These are phyloP conservation scores for Phoxinus dragarum DNA, from an alignment of 2,797 vertebrate species.

Conservation along the genomic window DNA sequence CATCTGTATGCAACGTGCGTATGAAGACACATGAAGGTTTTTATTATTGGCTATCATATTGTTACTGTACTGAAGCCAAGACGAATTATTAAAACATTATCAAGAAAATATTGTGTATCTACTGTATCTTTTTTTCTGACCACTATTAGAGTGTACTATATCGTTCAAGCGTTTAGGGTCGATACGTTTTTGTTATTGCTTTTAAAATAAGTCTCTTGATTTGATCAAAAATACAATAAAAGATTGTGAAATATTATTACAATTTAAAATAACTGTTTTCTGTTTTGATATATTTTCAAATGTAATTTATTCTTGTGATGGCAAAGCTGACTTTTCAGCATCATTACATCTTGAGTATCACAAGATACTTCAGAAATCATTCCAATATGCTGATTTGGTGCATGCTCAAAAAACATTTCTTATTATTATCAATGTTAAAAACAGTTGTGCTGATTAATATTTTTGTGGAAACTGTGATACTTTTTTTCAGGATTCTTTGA, in stretches of 20 bases:
- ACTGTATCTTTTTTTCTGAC: neutral
- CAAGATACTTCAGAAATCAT: neutral
- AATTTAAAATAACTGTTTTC: neutral
- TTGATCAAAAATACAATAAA: neutral
- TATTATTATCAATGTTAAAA: neutral
- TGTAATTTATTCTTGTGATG: neutral
- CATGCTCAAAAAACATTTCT: neutral
- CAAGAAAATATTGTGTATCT: neutral
- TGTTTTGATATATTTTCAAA: neutral
- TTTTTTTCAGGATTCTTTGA: too few relatives aligned
- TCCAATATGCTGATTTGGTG: neutral
- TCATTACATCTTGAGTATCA: neutral
- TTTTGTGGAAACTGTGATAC: too few relatives aligned
- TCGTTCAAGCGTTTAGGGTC: neutral
- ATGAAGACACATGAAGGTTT: neutral
- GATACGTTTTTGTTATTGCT: neutral
- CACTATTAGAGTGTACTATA: neutral
- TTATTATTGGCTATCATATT: neutral
- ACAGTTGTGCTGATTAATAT: neutral
- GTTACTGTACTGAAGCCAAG: slow-evolving; percentile 3
- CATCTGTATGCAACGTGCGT: neutral
- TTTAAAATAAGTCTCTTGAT: neutral
- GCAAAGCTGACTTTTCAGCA: neutral
- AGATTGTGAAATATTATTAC: neutral
- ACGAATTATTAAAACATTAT: slow-evolving; percentile 1